Base-by-base conservation (phyloP, 2,888 invertebrate species). In the Nasonovia ribisnigri region DNA sequence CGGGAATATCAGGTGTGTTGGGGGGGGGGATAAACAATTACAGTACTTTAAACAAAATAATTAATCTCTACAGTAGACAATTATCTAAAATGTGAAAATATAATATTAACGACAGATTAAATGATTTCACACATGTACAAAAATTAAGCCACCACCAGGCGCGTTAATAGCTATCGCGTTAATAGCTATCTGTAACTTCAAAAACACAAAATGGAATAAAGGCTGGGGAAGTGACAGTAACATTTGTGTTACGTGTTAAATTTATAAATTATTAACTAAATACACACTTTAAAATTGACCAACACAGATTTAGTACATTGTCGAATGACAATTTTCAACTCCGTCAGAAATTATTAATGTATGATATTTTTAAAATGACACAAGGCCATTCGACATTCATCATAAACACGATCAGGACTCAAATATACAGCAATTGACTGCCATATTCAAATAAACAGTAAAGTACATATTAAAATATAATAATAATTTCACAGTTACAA, bases 1-100 rank as follows among this genome's bases (percentile, higher is more conserved):
- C 0, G 67, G 0, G n/a, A 6, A 67, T 4, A 1, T 4, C 16
- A 5, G n/a, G n/a, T n/a, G n/a, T n/a, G n/a, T n/a, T 5, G 3
- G 4, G 5, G n/a, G 0, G 5, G 29, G n/a, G 11, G 67, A 67
- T 16, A 8, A n/a, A n/a, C 16, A 16, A 67, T 67, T 67, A 6
- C 1, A 57, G 8, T 57, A 57, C 11, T 29, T 60, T 10, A 29
- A 10, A 60, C 29, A 29, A 11, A 60, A 29, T 4, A 60, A 60
- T 29, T 29, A 10, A 60, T 29, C 29, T 3, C 60, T 60, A 11
- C 11, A 29, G 26, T 57, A 60, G 8, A 29, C 29, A 11, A 60
- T 60, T 11, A 11, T 3, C 1, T 1, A 29, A 60, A 29, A 60
- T 29, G 3, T 60, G 29, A 11, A 29, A 60, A 29, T 60, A 60